Percentiles rank a stretch among this genome's conserved stretches.
Evolutionary conservation across 2,113 vertebrate genomes (phyloP).

Genomic region (Okapia johnstoni): DNA sequence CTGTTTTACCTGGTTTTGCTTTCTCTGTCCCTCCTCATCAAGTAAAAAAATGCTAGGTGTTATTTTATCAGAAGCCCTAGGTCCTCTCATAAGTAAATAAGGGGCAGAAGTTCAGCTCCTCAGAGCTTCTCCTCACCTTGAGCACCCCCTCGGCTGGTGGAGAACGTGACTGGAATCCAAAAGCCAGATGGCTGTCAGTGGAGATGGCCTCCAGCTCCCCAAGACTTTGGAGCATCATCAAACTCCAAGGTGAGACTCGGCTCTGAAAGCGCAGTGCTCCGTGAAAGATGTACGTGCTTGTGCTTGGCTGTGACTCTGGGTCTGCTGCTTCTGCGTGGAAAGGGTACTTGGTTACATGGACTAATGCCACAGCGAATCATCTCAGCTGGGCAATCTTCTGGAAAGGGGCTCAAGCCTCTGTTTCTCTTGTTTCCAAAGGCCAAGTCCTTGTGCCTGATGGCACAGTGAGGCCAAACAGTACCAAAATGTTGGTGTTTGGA

Average conservation of each 20-base stretch:
- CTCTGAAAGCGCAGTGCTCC: not conserved
- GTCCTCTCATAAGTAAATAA: not conserved
- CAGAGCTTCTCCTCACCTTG: not conserved
- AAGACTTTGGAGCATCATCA: not conserved
- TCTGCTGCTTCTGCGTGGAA: constrained; percentile 20
- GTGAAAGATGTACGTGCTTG: not conserved
- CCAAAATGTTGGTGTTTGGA: not conserved
- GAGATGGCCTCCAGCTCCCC: not conserved
- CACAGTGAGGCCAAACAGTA: not conserved
- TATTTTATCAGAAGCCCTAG: not conserved
- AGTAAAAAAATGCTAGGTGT: constrained; percentile 2
- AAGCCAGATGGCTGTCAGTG: not conserved
- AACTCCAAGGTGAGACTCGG: not conserved
- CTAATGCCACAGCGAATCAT: not conserved
- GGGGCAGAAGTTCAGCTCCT: not conserved
- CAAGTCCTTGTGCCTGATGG: not conserved
- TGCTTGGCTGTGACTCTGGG: not conserved
- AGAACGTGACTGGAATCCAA: constrained; percentile 13
- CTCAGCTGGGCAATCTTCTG: constrained; percentile 16
- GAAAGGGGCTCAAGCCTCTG: not conserved
- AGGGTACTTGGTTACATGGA: constrained; percentile 19
- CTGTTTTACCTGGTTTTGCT: not conserved
- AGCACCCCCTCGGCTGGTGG: not conserved
- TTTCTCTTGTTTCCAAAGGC: not conserved
- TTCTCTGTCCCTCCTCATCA: not conserved